phyloP scores from a whole-genome alignment of 64 coral and sea anemone species.

The Stichodactyla helianthus region DNA sequence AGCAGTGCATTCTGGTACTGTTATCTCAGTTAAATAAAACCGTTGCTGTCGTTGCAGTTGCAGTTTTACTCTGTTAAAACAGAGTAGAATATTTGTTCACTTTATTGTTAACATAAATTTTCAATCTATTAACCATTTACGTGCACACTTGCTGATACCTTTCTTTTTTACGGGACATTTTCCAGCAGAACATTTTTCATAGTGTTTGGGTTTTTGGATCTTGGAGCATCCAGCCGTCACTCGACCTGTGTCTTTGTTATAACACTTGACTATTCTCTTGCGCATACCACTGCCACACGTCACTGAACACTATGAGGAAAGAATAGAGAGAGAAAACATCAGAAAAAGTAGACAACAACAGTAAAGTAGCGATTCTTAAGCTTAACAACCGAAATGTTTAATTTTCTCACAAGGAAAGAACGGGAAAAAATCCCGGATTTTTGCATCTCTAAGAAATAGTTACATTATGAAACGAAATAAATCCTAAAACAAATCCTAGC shows the following conservation, averaged over 20 bases:
- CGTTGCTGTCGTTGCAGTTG: no score
- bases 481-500: no score
- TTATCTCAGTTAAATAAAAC: no score
- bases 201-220: constrained; percentile 41
- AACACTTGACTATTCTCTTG: constrained; percentile 71
- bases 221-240: constrained; percentile 37
- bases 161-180: constrained; percentile 58
- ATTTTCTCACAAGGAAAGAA: no score
- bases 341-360: not conserved
- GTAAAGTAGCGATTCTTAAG: not conserved
- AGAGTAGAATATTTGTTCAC: no score
- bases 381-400: no score
- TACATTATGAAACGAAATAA: no score
- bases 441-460: no score
- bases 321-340: not conserved
- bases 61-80: no score
- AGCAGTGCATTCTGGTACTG: no score
- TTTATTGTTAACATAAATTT: no score
- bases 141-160: constrained; percentile 2
- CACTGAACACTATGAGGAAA: constrained; percentile 59
- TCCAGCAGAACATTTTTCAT: constrained; percentile 59
- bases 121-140: not conserved
- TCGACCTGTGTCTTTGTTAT: constrained; percentile 29
- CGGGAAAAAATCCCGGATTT: no score
- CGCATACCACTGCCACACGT: constrained; percentile 68